Evolutionary conservation across 2,797 vertebrate species (phyloP).

Genomic region (Enteromius radiatus): DNA sequence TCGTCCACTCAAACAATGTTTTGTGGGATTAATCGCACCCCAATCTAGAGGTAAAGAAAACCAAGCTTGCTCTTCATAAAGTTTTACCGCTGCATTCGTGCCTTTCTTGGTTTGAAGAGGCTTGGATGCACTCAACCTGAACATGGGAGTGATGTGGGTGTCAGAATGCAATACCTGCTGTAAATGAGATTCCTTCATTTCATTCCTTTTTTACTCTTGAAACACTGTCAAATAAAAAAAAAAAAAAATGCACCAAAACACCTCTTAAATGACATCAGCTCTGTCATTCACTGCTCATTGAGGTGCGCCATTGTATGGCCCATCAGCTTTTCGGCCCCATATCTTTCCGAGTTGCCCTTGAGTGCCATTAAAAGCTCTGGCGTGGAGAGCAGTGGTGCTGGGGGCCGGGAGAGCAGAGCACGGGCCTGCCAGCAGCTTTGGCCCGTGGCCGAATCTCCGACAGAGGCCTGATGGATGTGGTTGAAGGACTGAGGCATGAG

Average conservation of each 20-base stretch:
- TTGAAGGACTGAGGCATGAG: conserved; percentile 29
- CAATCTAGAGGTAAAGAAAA: conserved; percentile 72
- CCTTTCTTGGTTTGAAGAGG: not conserved
- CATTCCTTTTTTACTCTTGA: conserved; percentile 3
- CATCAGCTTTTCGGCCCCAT: conserved; percentile 43
- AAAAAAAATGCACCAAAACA: conserved; percentile 29
- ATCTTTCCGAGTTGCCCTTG: conserved; percentile 45
- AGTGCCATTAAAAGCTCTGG: conserved; percentile 52
- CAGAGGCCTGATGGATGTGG: conserved; percentile 33
- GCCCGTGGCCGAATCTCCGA: conserved; percentile 30
- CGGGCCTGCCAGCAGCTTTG: conserved; percentile 36
- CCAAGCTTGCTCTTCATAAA: conserved; percentile 55
- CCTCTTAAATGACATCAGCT: conserved; percentile 11
- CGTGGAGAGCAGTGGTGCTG: conserved; percentile 20
- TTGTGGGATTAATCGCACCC: conserved; percentile 74
- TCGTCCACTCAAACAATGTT: conserved; percentile 60
- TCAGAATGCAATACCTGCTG: conserved; percentile 35
- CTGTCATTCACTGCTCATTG: conserved; percentile 27
- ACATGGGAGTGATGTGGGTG: conserved; percentile 13
- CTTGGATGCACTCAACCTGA: conserved; percentile 9
- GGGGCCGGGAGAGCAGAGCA: conserved; percentile 5
- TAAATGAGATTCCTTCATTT: conserved; percentile 19
- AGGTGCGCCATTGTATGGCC: conserved; percentile 33
- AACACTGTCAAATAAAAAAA: not conserved
- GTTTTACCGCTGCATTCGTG: conserved; percentile 4